phyloP scores from a whole-genome alignment of 2,113 vertebrate genomes.

The Callospermophilus lateralis region DNA sequence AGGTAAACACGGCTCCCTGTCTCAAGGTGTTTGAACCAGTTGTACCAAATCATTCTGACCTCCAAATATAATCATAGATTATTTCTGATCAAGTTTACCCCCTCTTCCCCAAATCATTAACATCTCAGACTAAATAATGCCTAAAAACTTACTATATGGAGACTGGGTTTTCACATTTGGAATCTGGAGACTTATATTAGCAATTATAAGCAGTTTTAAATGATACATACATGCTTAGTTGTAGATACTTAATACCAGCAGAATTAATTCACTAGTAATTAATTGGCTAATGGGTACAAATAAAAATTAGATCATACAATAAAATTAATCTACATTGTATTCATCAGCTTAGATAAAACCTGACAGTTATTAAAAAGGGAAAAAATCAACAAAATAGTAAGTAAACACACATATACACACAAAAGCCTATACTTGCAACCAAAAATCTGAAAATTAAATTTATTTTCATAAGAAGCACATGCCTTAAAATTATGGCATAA shows the following conservation, averaged over 20 bases:
- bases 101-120: neutral
- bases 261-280: neutral
- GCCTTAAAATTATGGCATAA: neutral
- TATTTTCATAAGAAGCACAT: neutral
- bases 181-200: neutral
- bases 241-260: neutral
- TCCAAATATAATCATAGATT: neutral
- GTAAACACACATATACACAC: neutral
- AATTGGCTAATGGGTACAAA: neutral
- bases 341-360: neutral
- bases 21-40: neutral
- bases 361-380: neutral
- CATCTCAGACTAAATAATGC: neutral
- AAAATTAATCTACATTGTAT: neutral
- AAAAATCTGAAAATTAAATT: neutral
- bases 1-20: neutral
- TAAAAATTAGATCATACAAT: neutral
- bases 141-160: neutral
- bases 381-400: neutral
- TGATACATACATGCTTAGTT: neutral
- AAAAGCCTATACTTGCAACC: neutral
- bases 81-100: neutral
- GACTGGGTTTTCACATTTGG: neutral
- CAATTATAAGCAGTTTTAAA: constrained; percentile 32
- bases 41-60: neutral